Evolutionary conservation across 2,888 invertebrate species (phyloP).

Genomic region (Drosophila anomalata): DNA sequence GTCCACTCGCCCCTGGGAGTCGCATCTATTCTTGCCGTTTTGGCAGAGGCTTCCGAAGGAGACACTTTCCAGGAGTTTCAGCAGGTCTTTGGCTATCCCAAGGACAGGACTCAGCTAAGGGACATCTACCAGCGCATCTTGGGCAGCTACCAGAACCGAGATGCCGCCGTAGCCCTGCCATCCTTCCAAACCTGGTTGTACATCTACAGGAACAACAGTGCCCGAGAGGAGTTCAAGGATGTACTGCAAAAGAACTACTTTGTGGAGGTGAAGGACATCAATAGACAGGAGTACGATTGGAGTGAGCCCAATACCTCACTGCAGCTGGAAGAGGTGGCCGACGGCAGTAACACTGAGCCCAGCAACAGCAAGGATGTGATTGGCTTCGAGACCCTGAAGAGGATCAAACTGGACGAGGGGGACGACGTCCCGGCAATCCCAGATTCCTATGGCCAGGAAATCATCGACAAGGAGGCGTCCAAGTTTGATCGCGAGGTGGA

Average conservation of each 20-base stretch:
- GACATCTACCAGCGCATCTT: slow-evolving; percentile 73
- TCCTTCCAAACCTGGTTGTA: slow-evolving; percentile 88
- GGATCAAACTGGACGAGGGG: slow-evolving; percentile 74
- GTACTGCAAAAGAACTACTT: slow-evolving; percentile 86
- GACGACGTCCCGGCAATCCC: slow-evolving; percentile 55
- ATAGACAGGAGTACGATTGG: slow-evolving; percentile 76
- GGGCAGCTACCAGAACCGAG: slow-evolving; percentile 70
- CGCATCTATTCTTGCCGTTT: slow-evolving; percentile 86
- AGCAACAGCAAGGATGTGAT: slow-evolving; percentile 83
- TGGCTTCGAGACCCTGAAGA: slow-evolving; percentile 83
- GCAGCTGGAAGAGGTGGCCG: slow-evolving; percentile 48
- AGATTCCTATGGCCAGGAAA: slow-evolving; percentile 69
- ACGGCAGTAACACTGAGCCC: slow-evolving; percentile 46
- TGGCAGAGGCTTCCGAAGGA: slow-evolving; percentile 87
- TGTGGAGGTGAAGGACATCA: slow-evolving; percentile 86
- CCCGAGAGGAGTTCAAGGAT: slow-evolving; percentile 86
- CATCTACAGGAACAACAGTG: slow-evolving; percentile 87
- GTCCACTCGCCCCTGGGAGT: slow-evolving; percentile 88
- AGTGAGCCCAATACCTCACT: slow-evolving; percentile 72
- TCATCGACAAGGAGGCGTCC: slow-evolving; percentile 80
- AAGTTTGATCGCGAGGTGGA: slow-evolving; percentile 83
- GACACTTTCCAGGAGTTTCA: slow-evolving; percentile 86
- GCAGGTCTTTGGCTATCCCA: slow-evolving; percentile 86
- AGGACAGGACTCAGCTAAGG: slow-evolving; percentile 82
- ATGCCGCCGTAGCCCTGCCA: slow-evolving; percentile 81